phyloP scores from a whole-genome alignment of 1,140 invertebrate species.

The Oreohelix idahoensis region DNA sequence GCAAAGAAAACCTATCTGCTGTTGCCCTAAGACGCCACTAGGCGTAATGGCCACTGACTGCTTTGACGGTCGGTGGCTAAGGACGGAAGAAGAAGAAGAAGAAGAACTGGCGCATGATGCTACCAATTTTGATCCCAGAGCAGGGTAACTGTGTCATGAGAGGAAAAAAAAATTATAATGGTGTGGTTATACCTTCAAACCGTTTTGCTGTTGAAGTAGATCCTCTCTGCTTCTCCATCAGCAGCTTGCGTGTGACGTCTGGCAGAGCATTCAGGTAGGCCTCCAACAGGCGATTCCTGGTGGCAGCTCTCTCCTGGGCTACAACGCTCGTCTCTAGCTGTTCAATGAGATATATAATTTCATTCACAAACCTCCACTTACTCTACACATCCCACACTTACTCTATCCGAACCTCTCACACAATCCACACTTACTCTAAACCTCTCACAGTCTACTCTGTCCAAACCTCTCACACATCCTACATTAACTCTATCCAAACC shows the following conservation, averaged over 20 bases:
- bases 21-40: too few species aligned
- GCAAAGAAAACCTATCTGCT: too few species aligned
- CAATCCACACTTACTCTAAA: conserved; percentile 45
- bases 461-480: too few species aligned
- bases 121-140: too few species aligned
- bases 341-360: not conserved
- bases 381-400: conserved; percentile 18
- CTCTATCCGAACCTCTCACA: conserved; percentile 43
- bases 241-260: conserved; percentile 60
- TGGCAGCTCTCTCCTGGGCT: conserved; percentile 63
- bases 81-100: too few species aligned
- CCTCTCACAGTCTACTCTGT: too few species aligned
- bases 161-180: too few species aligned
- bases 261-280: conserved; percentile 67
- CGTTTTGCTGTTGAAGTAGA: conserved; percentile 45
- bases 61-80: too few species aligned
- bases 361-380: too few species aligned
- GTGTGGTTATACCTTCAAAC: conserved; percentile 59
- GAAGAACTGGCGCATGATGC: too few species aligned
- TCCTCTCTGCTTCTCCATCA: conserved; percentile 52
- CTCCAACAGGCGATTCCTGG: conserved; percentile 71
- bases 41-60: too few species aligned
- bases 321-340: conserved; percentile 52
- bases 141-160: too few species aligned
- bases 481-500: conserved; percentile 50